Percentiles rank a stretch among this genome's conserved stretches.
phyloP scores from a whole-genome alignment of 2,113 vertebrate species.

The Neolamprologus hecqui region DNA sequence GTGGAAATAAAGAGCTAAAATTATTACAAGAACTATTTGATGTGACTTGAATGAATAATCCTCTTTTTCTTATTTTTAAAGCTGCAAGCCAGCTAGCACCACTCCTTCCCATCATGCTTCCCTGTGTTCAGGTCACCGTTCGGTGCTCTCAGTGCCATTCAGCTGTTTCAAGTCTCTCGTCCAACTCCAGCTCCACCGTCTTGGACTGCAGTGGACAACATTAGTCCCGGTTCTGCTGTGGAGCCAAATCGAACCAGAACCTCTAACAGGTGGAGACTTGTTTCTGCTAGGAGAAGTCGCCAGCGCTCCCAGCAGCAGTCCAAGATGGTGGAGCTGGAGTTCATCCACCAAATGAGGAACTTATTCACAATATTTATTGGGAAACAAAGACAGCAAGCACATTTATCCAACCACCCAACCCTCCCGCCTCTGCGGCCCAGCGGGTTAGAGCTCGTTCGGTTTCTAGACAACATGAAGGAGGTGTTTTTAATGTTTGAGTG shows the following conservation, averaged over 20 bases:
- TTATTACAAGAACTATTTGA: not conserved
- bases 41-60: not conserved
- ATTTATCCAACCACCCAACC: not conserved
- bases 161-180: not conserved
- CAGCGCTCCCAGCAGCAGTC: not conserved
- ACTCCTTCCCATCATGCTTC: not conserved
- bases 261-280: not conserved
- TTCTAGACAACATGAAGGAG: not conserved
- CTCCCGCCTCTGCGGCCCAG: not conserved
- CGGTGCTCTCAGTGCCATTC: not conserved
- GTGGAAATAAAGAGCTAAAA: not conserved
- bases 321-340: not conserved
- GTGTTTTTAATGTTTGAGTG: not conserved
- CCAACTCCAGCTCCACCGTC: not conserved
- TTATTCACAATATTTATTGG: not conserved
- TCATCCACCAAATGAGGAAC: not conserved
- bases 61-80: not conserved
- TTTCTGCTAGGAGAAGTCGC: not conserved
- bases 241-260: not conserved
- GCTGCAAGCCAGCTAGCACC: not conserved
- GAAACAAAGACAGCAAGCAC: not conserved
- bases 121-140: not conserved
- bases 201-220: not conserved
- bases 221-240: not conserved
- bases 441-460: rapidly evolving